phyloP scores from a whole-genome alignment of 2,888 invertebrate species.

The Netelia melanura region DNA sequence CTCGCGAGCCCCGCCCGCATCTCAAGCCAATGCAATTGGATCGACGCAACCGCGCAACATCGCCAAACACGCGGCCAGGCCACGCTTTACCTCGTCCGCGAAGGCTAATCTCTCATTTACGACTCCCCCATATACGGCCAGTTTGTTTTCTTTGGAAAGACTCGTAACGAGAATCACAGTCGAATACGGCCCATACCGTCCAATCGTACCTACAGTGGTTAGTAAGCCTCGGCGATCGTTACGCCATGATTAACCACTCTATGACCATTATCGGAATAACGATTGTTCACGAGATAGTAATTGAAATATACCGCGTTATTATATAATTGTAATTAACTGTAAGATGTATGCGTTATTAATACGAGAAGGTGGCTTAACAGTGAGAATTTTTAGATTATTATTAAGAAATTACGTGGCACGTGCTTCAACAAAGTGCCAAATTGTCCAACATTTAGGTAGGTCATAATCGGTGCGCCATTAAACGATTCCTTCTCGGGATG shows the following conservation, averaged over 20 bases:
- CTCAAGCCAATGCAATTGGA: conserved; percentile 59
- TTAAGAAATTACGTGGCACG: too few species aligned
- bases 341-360: too few species aligned
- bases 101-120: not conserved
- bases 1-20: conserved; percentile 43
- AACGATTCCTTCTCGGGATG: too few species aligned
- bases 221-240: not conserved
- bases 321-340: too few species aligned
- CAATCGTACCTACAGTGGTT: not conserved
- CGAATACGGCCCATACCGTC: not conserved
- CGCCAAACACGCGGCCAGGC: conserved; percentile 1
- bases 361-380: too few species aligned
- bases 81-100: not conserved
- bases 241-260: not conserved
- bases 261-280: not conserved
- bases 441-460: too few species aligned
- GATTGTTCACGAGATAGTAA: not conserved
- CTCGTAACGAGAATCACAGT: conserved; percentile 4
- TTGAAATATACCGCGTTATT: too few species aligned
- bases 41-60: conserved; percentile 58
- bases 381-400: too few species aligned
- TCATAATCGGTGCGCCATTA: too few species aligned
- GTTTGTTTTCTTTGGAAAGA: conserved; percentile 54
- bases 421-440: too few species aligned
- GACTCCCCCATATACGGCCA: not conserved